Conservation (phyloP, 2,888 invertebrate species). For the Ectobius pallidus region DNA sequence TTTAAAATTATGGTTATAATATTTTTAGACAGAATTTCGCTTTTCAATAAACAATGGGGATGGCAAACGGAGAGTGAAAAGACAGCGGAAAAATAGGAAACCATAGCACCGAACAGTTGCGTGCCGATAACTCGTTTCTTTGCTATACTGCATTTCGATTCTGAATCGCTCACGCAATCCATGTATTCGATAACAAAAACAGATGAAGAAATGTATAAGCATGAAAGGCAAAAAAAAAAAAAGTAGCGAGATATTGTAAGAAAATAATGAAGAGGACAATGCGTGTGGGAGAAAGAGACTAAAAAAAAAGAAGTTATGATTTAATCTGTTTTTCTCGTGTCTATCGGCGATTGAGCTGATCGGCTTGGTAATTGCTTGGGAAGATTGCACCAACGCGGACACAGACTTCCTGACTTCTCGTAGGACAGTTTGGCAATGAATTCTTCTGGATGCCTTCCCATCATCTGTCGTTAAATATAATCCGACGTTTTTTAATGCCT, state of each 20-base stretch:
- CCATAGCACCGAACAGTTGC: neutral
- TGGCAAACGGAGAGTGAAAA: too few relatives aligned
- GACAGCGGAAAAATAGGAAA: neutral
- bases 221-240: neutral
- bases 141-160: constrained; percentile 4
- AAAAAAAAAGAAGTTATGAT: too few relatives aligned
- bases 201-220: neutral
- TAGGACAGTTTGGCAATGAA: neutral
- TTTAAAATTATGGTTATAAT: too few relatives aligned
- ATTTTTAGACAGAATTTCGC: too few relatives aligned
- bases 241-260: neutral
- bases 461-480: neutral
- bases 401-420: neutral
- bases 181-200: constrained; percentile 1
- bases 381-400: neutral
- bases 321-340: too few relatives aligned
- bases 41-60: too few relatives aligned
- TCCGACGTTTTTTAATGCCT: neutral
- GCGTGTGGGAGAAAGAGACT: too few relatives aligned
- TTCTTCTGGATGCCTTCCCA: neutral
- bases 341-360: too few relatives aligned
- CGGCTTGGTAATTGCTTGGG: too few relatives aligned
- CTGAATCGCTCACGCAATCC: constrained; percentile 11
- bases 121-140: constrained; percentile 4
- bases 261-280: neutral